These are phyloP conservation scores for Oceanodroma leucorhoa DNA, from an alignment of 2,797 vertebrate species.

Conservation along the genomic window DNA sequence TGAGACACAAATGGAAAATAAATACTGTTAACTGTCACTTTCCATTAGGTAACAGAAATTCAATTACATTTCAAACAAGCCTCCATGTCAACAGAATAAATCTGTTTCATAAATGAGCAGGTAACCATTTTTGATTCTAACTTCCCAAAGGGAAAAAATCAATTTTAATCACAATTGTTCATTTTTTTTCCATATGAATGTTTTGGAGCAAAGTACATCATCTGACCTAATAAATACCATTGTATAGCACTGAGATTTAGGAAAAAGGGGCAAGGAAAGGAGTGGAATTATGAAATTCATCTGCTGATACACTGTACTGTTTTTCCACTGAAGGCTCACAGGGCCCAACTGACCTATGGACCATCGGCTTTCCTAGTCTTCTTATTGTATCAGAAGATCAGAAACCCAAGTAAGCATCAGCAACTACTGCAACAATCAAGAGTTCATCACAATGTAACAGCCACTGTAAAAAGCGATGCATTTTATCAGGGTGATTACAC, in stretches of 20 bases:
- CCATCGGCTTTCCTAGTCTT: background rate
- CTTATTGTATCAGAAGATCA: background rate
- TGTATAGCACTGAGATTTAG: conserved; percentile 67
- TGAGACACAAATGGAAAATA: conserved; percentile 86
- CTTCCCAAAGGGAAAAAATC: conserved; percentile 94
- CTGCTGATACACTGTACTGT: conserved; percentile 71
- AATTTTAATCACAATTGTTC: conserved; percentile 97
- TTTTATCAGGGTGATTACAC: background rate
- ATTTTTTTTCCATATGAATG: conserved; percentile 84
- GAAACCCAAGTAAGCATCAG: background rate
- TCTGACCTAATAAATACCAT: conserved; percentile 85
- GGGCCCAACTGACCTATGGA: background rate
- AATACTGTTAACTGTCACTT: conserved; percentile 94
- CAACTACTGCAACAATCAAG: background rate
- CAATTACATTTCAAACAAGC: conserved; percentile 98
- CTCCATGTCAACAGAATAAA: conserved; percentile 95
- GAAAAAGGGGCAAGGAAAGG: background rate
- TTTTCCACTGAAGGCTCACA: conserved; percentile 69
- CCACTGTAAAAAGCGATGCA: fast-evolving
- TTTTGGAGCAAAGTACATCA: conserved; percentile 85
- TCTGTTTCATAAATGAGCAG: conserved; percentile 94
- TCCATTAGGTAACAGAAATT: conserved; percentile 91
- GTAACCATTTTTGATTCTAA: conserved; percentile 95
- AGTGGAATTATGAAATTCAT: conserved; percentile 70
- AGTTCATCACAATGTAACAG: background rate